phyloP scores from a whole-genome alignment of 2,797 vertebrate species.

The Psittacula echo region DNA sequence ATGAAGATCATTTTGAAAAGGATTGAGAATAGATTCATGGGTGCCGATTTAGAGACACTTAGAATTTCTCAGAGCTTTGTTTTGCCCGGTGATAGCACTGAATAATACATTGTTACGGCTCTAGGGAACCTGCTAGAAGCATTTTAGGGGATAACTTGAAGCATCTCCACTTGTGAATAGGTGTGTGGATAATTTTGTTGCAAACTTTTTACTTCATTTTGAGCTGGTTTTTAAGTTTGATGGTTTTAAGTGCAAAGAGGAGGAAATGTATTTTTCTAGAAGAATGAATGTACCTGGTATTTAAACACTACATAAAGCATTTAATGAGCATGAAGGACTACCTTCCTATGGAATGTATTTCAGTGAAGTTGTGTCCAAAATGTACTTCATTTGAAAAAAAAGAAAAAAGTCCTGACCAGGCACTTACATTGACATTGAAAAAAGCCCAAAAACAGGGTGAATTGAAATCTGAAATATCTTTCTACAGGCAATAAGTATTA shows the following conservation, averaged over 20 bases:
- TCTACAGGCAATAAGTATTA: constrained; percentile 60
- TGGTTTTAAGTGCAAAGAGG: not conserved
- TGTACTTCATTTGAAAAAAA: not conserved
- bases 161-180: not conserved
- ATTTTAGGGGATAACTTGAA: not conserved
- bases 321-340: not conserved
- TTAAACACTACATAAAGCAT: constrained; percentile 4
- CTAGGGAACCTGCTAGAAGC: not conserved
- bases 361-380: not conserved
- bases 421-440: not conserved
- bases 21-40: not conserved
- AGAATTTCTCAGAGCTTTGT: not conserved
- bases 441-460: not conserved
- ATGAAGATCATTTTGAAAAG: not conserved
- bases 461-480: constrained; percentile 22
- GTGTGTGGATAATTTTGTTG: constrained; percentile 14
- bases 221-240: not conserved
- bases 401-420: not conserved
- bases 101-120: not conserved
- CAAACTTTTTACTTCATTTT: not conserved
- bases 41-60: not conserved
- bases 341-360: not conserved
- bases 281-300: constrained; percentile 25
- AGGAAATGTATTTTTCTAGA: constrained; percentile 51
- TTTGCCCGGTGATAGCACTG: not conserved